Base-by-base conservation (phyloP, 2,888 invertebrate species). In the Lochmaea capreae region DNA sequence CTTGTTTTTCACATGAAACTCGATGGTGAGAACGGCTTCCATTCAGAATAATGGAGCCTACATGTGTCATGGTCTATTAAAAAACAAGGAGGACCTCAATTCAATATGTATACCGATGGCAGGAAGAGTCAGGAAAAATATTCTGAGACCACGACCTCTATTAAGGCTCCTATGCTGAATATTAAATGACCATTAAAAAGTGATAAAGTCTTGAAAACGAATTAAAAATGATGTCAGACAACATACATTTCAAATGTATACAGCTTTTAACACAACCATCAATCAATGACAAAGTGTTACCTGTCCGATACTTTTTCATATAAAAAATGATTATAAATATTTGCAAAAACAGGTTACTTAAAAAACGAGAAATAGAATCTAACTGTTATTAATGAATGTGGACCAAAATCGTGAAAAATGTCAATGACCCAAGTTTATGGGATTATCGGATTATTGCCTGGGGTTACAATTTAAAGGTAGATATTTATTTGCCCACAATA, bases 321-420 rank as follows among this genome's bases (percentile, higher is more conserved):
- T 0, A 49, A 49, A 49, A 49, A 49, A 49, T 1, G 49, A 12
- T 4, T 49, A 49, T 14, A 49, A 18, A 18, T 54, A 54, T 54
- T 59, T 33, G 59, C 59, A 33, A 26, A 58, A 59, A 57, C 11
- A 22, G 16, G 57, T 57, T 11, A 49, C 5, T 33, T 33, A 33
- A 33, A 57, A 57, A 57, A 57, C 1, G 8, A 33, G 18, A 57
- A 8, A 18, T 18, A 26, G 4, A 26, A 5, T 14, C 8, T 59
- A 59, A 59, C 59, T 59, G 59, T 59, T 18, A 18, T 57, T n/a
- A 33, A 59, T 16, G 6, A 59, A 59, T 59, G 26, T 59, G 26
- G 4, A 33, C 26, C 59, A 59, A 12, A 59, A 26, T 59, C 26
- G 59, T 59, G 26, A 59, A 59, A 59, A 59, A 33, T 59, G 59